Evolutionary conservation across 2,888 invertebrate species (phyloP).

Genomic region (Galeruca laticollis): DNA sequence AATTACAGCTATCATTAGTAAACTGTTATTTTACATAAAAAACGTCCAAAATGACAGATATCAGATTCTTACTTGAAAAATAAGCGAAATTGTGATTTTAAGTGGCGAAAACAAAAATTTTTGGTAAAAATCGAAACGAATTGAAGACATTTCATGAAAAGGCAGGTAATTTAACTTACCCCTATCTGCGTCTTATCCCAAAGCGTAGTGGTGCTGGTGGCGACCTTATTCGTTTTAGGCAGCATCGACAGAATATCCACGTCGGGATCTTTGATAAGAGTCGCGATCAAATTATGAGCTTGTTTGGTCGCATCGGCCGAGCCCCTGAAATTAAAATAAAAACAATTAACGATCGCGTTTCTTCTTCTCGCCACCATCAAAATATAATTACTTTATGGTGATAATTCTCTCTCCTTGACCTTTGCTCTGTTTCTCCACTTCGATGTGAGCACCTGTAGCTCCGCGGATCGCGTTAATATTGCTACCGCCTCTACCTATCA

Average conservation of each 20-base stretch:
- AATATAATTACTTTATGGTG: slow-evolving; percentile 86
- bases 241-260: slow-evolving; percentile 88
- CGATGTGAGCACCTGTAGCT: slow-evolving; percentile 97
- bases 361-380: too few relatives aligned
- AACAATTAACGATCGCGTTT: too few relatives aligned
- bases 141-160: too few relatives aligned
- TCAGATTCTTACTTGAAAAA: too few relatives aligned
- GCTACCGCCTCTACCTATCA: slow-evolving; percentile 96
- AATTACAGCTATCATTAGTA: too few relatives aligned
- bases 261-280: slow-evolving; percentile 95
- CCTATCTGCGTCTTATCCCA: slow-evolving; percentile 73
- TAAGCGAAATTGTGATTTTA: too few relatives aligned
- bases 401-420: slow-evolving; percentile 94
- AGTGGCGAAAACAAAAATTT: too few relatives aligned
- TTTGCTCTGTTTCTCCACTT: slow-evolving; percentile 97
- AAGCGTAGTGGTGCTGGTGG: slow-evolving; percentile 69
- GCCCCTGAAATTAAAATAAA: slow-evolving; percentile 71
- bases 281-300: slow-evolving; percentile 90
- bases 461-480: slow-evolving; percentile 98
- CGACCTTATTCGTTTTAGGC: slow-evolving; percentile 71
- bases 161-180: slow-evolving; percentile 59
- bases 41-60: too few relatives aligned
- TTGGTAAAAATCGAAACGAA: too few relatives aligned
- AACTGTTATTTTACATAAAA: too few relatives aligned
- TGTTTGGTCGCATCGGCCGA: slow-evolving; percentile 92